These are phyloP conservation scores for Melanogrammus aeglefinus DNA, from an alignment of 2,797 vertebrate species.

Conservation along the genomic window DNA sequence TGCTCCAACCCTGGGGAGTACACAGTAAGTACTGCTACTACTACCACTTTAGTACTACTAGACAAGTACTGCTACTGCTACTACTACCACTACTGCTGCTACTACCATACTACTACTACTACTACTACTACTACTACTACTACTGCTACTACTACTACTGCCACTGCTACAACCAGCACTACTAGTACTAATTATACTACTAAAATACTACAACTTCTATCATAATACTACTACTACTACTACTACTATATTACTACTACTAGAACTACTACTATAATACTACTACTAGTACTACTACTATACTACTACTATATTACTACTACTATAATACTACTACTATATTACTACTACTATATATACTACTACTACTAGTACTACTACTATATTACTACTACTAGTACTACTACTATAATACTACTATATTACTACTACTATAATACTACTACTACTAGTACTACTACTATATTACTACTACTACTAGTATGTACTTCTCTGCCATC, in stretches of 20 bases:
- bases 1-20: slow-evolving; percentile 83
- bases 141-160: too few relatives aligned
- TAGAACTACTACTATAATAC: slow-evolving; percentile 77
- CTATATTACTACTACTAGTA: not conserved
- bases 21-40: not conserved
- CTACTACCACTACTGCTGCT: too few relatives aligned
- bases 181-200: not conserved
- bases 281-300: not conserved
- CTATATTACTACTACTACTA: too few relatives aligned
- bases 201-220: not conserved
- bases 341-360: not conserved
- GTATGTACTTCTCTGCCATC: slow-evolving; percentile 94
- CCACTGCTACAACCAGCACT: too few relatives aligned
- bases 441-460: not conserved
- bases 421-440: not conserved
- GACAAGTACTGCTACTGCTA: not conserved
- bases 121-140: too few relatives aligned
- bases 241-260: not conserved
- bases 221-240: not conserved
- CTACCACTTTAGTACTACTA: not conserved
- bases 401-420: not conserved
- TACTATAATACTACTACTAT: too few relatives aligned
- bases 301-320: too few relatives aligned
- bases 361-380: too few relatives aligned
- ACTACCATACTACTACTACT: too few relatives aligned